These are phyloP conservation scores for Pseudobourletiella spinata DNA, from an alignment of 1,140 invertebrate genomes.

Conservation along the genomic window DNA sequence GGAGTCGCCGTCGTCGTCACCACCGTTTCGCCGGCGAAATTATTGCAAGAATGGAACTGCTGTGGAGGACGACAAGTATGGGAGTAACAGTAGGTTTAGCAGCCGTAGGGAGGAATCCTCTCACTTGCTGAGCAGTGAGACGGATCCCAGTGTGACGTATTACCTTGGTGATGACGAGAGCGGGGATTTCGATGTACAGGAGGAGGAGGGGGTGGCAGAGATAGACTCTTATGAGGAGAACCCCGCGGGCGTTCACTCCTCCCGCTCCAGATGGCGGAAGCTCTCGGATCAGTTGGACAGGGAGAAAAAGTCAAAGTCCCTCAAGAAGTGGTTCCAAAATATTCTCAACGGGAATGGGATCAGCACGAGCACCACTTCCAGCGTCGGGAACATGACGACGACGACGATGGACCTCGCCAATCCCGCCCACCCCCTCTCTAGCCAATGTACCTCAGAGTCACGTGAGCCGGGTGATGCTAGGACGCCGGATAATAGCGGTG, in stretches of 20 bases:
- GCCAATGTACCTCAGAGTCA: too few relatives aligned
- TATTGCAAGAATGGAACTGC: not conserved
- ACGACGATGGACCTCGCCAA: too few relatives aligned
- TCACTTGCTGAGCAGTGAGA: not conserved
- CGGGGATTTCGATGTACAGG: not conserved
- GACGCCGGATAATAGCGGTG: too few relatives aligned
- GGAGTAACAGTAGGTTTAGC: not conserved
- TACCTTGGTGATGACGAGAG: not conserved
- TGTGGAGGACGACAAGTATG: not conserved
- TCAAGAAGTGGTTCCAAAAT: slow-evolving; percentile 34
- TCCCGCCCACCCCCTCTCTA: too few relatives aligned
- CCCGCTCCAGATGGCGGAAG: slow-evolving; percentile 14
- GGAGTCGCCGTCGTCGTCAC: not conserved
- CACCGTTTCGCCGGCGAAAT: not conserved
- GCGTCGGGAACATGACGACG: too few relatives aligned
- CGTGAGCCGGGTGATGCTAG: too few relatives aligned
- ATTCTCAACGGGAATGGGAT: slow-evolving; percentile 34
- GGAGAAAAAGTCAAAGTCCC: slow-evolving; percentile 20
- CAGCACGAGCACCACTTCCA: not conserved
- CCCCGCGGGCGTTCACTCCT: not conserved
- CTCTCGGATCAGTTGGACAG: slow-evolving; percentile 18
- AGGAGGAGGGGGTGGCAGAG: not conserved
- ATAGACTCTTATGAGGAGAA: not conserved
- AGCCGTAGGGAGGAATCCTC: not conserved
- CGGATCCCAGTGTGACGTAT: not conserved